Evolutionary conservation across 2,888 invertebrate species (phyloP), one percentile per base, ranked within the genome.

Genomic region (Rutpela maculata): DNA sequence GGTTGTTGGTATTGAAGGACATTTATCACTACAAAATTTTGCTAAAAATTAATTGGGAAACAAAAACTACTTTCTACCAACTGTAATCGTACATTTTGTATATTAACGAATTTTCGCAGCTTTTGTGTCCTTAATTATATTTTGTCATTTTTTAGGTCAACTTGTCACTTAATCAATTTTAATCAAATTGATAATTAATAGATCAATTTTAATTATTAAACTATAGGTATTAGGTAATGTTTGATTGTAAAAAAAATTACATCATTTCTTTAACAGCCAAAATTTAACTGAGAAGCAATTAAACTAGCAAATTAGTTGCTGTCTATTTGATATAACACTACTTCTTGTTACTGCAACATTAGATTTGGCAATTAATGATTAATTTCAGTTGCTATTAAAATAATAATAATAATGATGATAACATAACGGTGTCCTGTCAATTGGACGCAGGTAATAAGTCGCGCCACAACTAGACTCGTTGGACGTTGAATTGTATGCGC

Each of bases 91-190:
- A n/a, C n/a, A 50, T 50, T 50, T 50, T 50, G 15, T 15, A 15
- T 50, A 50, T n/a, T n/a, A 1, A 3, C 50, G 50, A 50, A n/a
- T 35, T 43, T 15, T 43, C 43, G 12, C 7, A 43, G 43, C 2
- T 15, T 15, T 43, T 43, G 7, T 43, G 43, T 50, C n/a, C 50
- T 50, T 50, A 50, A 50, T 50, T 50, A 50, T 43, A 43, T 50
- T 50, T 50, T 50, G 50, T 50, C 12, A n/a, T 50, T 50, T 50
- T n/a, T 12, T 50, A 50, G n/a, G 50, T 50, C 50, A n/a, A n/a
- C 50, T 50, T 50, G 50, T n/a, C 50, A 50, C n/a, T 50, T 50
- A 50, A 50, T 50, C 50, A 50, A n/a, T 50, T 50, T 50, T 50
- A 50, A 50, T 50, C n/a, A 6, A 50, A 50, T n/a, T 50, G 15